Base-by-base conservation (phyloP, 2,113 vertebrate species). In the Toxostoma redivivum region DNA sequence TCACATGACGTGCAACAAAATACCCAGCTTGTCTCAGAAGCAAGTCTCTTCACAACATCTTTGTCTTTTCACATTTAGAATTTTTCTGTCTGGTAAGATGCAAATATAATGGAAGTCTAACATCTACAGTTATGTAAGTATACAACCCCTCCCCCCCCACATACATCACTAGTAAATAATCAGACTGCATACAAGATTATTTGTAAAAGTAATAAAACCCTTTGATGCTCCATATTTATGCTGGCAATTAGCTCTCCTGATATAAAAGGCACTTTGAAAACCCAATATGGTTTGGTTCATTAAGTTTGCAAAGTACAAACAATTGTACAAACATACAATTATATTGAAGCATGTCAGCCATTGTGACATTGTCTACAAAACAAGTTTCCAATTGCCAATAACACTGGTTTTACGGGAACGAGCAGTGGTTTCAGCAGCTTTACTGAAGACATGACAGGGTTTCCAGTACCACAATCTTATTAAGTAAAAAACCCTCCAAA, bases 241-340 rank as follows among this genome's bases (percentile, higher is more conserved):
- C 97, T 98, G 98, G 98, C 97, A 97, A 97, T 98, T 90, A 97
- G 88, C 86, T 94, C 94, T 97, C 90, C 87, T 85, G 94, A 97
- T 97, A 96, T 87, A 97, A 98, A 97, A 99, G 98, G 98, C 98
- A 99, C 98, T 98, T 98, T 95, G 98, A 98, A 98, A 98, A 98
- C 98, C 97, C 98, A 98, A 98, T 98, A 98, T 97, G 98, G 98
- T 98, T 98, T 97, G 97, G 97, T 97, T 98, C 94, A 76, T 97
- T 95, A 98, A 98, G 97, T 98, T 98, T 98, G 98, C 97, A 97
- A 98, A 98, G 98, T 98, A 98, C 98, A 98, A 98, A 98, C 97
- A 97, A 97, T 97, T 98, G 97, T 97, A 98, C 96, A 97, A 97
- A 98, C 96, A 91, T 97, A 97, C 77, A 91, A 92, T 97, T 97